Evolutionary conservation across 2,113 vertebrate genomes (phyloP), one percentile per base, ranked within the genome.

Genomic region (Daubentonia madagascariensis): DNA sequence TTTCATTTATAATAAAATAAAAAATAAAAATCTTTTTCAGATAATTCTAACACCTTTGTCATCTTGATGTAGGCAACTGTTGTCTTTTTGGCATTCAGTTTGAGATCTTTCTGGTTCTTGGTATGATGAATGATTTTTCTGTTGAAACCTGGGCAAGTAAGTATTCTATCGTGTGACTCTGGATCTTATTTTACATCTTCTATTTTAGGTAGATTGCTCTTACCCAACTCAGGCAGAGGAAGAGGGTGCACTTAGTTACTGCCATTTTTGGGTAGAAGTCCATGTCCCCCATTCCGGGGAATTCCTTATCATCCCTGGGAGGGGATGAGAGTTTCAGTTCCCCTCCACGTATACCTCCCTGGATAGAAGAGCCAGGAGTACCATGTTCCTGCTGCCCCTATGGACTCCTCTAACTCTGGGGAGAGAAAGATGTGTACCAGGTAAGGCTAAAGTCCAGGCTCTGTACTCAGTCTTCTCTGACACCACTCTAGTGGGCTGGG

Each of bases 391-490:
- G 43, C 6, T 75, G 32, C 11, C 8, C 25, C 35, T 25, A 20
- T 9, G 16, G 3, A 0, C 52, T 28, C 1, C 23, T 94, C 28
- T n/a, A 32, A 70, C 5, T 63, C 30, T 3, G 61, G 20, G 6
- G 2, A 4, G 8, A 37, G 2, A 22, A 17, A 84, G 7, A 37
- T 3, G 1, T 20, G n/a, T 23, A 6, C 1, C 2, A n/a, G n/a
- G 30, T 8, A 1, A 14, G 30, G 8, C 0, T 30, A 13, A 43
- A 87, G 28, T 48, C 6, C n/a, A 81, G 14, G 4, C 4, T 84
- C 28, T 18, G 22, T 78, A 17, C 3, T 72, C 16, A 20, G 9
- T 54, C 9, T 76, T 35, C 30, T 67, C 1, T 8, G 25, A 50
- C 18, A n/a, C 3, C 32, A 22, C 14, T 61, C 5, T 43, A 1